A percentile compares a stretch with the other conserved stretches of the same genome.
Evolutionary conservation across 1,140 invertebrate species (phyloP).

Genomic region (Drosophila pseudoananassae): DNA sequence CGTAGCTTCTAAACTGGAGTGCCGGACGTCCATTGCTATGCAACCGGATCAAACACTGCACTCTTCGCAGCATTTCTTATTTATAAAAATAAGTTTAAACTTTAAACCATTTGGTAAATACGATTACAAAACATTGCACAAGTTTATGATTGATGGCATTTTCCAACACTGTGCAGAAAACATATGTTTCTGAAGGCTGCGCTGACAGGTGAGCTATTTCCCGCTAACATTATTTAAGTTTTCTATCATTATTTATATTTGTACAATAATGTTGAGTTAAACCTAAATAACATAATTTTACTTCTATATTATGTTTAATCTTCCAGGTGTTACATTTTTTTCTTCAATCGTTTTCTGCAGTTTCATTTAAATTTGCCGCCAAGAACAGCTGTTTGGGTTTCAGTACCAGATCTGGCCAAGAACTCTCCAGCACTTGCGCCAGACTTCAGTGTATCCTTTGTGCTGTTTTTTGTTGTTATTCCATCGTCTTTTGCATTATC

Average conservation of each 20-base stretch:
- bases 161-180: conserved; percentile 9
- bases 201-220: not conserved
- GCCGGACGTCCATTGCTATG: conserved; percentile 32
- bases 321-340: no score
- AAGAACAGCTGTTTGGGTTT: conserved; percentile 5
- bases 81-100: conserved; percentile 37
- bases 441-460: conserved; percentile 32
- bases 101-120: conserved; percentile 36
- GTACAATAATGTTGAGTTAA: no score
- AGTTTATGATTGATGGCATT: conserved; percentile 1
- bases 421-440: conserved; percentile 12
- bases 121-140: conserved; percentile 54
- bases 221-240: not conserved
- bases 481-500: conserved; percentile 35
- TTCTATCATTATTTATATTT: not conserved
- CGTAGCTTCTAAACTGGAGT: conserved; percentile 20
- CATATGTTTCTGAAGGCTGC: not conserved
- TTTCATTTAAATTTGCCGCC: not conserved
- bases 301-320: no score
- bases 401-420: not conserved
- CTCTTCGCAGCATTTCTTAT: conserved; percentile 70
- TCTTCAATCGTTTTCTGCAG: not conserved
- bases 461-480: conserved; percentile 49
- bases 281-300: no score
- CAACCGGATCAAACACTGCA: conserved; percentile 55